A percentile compares a stretch with the other conserved stretches of the same genome.
Conservation (phyloP, 2,113 vertebrate species). For the Todiramphus saurophagus region DNA sequence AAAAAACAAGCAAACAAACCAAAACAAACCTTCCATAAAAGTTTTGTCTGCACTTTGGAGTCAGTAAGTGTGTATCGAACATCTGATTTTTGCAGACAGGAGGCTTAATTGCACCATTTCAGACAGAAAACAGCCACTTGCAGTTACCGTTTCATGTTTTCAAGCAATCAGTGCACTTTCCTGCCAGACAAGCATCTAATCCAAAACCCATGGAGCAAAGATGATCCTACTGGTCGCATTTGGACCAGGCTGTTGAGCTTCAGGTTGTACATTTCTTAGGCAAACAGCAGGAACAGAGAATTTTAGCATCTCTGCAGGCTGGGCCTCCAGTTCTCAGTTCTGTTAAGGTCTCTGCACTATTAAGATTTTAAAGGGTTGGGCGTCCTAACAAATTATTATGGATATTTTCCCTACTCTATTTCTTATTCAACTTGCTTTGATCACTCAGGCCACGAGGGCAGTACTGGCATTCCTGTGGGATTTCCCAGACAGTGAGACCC, state of each 20-base stretch:
- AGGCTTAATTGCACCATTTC: not conserved
- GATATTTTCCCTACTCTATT: not conserved
- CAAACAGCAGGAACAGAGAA: not conserved
- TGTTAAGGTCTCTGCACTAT: not conserved
- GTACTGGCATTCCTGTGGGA: not conserved
- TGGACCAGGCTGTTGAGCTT: not conserved
- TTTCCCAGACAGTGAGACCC: not conserved
- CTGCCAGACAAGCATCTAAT: not conserved
- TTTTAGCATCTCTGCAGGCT: not conserved
- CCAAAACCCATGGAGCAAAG: not conserved
- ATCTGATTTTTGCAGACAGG: not conserved
- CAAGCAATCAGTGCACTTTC: not conserved
- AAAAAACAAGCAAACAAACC: no score
- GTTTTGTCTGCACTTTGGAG: not conserved
- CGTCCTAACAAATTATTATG: not conserved
- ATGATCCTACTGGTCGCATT: not conserved
- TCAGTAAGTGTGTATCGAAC: not conserved
- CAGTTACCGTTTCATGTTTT: not conserved
- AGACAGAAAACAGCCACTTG: not conserved
- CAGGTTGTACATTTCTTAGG: not conserved
- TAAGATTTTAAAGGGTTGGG: not conserved
- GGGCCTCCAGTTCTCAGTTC: not conserved
- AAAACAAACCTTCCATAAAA: not conserved
- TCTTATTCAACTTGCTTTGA: not conserved
- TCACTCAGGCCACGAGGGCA: fast-evolving